Base-by-base conservation (phyloP, 1,140 invertebrate genomes). In the Atta colombica region DNA sequence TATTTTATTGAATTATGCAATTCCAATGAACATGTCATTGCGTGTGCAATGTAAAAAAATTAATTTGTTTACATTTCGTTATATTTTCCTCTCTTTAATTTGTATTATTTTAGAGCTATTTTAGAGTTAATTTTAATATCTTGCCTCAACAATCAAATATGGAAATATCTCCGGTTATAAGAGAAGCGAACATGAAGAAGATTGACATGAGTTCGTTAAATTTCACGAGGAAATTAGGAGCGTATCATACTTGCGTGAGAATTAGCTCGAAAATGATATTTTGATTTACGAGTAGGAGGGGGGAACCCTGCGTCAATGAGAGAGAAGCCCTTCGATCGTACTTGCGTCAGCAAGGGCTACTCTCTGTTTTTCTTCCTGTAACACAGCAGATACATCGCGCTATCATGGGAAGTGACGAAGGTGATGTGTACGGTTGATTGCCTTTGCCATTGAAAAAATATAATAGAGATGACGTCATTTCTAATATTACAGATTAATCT, bases 211-310 rank as follows among this genome's bases (percentile, higher is more conserved):
- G 58, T 31, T 82, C 68, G 39, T 82, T 82, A 82, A 72, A 55
- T 25, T 2, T 25, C 55, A 18, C 69, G 18, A 49, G 80, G 14
- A 75, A 84, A 28, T 75, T 84, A 75, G 28, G 25, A 61, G n/a
- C 55, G 14, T 61, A 35, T 71, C 31, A 28, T 25, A 49, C 25
- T 14, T 21, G 39, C 3, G 18, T 18, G 55, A 61, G 14, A 75
- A 84, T 84, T 84, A 84, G 35, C 39, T 61, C 39, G 80, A 61
- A 61, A 84, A 84, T 84, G 55, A 84, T 82, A 82, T 84, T 74
- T 84, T 75, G 80, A 84, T 84, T 75, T 49, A 84, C 69, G 71
- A 74, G 55, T 49, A 18, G 5, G 18, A 28, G 69, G 25, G 25
- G 25, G 55, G 55, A 12, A 16, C 21, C 0, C 4, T 51, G 25